These are phyloP conservation scores for Gephyroberyx darwinii DNA, from an alignment of 2,797 vertebrate species.

Conservation along the genomic window DNA sequence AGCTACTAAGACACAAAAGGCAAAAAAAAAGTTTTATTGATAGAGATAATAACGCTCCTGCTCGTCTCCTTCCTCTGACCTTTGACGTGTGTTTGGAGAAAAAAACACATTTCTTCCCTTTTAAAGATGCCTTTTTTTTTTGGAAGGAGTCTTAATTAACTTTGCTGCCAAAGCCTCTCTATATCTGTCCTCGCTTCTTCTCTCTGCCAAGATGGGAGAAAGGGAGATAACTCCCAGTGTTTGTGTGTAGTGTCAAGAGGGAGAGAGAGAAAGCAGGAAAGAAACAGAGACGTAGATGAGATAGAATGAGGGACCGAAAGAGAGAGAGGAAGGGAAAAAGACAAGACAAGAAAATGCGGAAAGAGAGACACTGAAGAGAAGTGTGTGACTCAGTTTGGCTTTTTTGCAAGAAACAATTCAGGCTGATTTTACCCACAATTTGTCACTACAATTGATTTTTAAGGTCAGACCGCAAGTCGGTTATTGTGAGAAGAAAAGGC, in stretches of 20 bases:
- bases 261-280: no score
- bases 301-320: not conserved
- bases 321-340: not conserved
- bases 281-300: no score
- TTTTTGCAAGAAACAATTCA: no score
- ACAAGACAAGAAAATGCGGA: not conserved
- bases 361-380: not conserved
- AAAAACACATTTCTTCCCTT: not conserved
- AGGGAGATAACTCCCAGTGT: slow-evolving; percentile 21
- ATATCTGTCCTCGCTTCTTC: slow-evolving; percentile 8
- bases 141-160: slow-evolving; percentile 15
- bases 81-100: slow-evolving; percentile 1
- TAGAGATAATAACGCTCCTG: not conserved
- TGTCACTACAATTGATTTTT: no score
- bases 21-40: not conserved
- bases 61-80: not conserved
- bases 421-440: no score
- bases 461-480: not conserved
- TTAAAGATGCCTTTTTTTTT: not conserved
- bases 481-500: not conserved
- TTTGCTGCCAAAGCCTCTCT: slow-evolving; percentile 13
- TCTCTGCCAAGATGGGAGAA: slow-evolving; percentile 13
- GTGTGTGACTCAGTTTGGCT: no score
- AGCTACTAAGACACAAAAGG: no score
- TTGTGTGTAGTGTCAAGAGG: slow-evolving; percentile 6